These are phyloP conservation scores for Protobothrops mucrosquamatus DNA, from an alignment of 2,113 vertebrate genomes.

Conservation along the genomic window DNA sequence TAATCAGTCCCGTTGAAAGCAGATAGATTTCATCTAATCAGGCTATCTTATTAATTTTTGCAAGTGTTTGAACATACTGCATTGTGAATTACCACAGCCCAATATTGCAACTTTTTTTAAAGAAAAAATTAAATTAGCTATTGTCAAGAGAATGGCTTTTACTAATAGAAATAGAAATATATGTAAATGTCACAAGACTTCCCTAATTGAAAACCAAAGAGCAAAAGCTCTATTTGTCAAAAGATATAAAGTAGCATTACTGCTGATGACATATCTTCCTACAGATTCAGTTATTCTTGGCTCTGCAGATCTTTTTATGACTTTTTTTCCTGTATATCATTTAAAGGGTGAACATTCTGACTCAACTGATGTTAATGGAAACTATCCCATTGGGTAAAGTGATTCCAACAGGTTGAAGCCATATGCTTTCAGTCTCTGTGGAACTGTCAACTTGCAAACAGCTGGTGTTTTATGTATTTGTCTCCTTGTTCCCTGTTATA, in stretches of 20 bases:
- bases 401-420: slow-evolving; percentile 13
- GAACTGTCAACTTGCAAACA: slow-evolving; percentile 33
- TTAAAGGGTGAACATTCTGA: slow-evolving; percentile 23
- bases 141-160: slow-evolving; percentile 24
- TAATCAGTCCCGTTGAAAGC: not conserved
- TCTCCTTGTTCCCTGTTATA: slow-evolving; percentile 32
- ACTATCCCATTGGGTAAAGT: not conserved
- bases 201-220: slow-evolving; percentile 16
- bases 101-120: not conserved
- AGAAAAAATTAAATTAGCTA: not conserved
- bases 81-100: no score
- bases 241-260: slow-evolving; percentile 19
- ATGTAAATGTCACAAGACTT: slow-evolving; percentile 11
- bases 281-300: not conserved
- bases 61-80: no score
- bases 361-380: slow-evolving; percentile 14
- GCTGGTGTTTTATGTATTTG: slow-evolving; percentile 36
- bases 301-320: not conserved
- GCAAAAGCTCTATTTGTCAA: not conserved
- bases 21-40: not conserved
- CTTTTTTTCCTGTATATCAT: not conserved
- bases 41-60: not conserved
- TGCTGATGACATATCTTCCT: not conserved
- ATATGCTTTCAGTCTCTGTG: slow-evolving; percentile 5
- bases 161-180: not conserved